Evolutionary conservation across 2,797 vertebrate genomes (phyloP), one percentile per base, ranked within the genome.

Genomic region (Varecia variegata): DNA sequence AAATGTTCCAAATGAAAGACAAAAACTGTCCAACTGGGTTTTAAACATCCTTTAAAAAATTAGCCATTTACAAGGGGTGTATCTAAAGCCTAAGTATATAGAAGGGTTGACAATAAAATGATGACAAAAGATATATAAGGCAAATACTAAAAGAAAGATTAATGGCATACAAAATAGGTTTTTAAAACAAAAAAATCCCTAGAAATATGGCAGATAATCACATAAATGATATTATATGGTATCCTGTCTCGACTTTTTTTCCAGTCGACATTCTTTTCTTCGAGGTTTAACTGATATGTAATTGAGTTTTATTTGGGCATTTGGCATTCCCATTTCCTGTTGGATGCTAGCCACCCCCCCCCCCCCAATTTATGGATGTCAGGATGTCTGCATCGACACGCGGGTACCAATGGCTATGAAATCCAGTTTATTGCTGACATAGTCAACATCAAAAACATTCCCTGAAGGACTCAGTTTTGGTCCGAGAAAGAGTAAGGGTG

Each of bases 271-370:
- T 43, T 79, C 40, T 77, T 50, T 56, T 67, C 7, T 94, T 74
- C 15, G 7, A 58, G n/a, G 17, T 43, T 85, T 90, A 43, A 40
- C 14, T 90, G 52, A 21, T 15, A 12, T 71, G 13, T 62, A 62
- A 62, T 5, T 15, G 30, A 62, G 27, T 74, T 98, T 96, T 94
- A 97, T 97, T 96, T 97, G 94, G 91, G 95, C 65, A 92, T 45
- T 38, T 96, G 79, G 56, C 21, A 67, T 81, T 86, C 60, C 23
- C 27, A 17, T 62, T 62, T 7, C 76, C 23, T 47, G 3, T 21
- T 25, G 68, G 80, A n/a, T 13, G 30, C 77, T 54, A 27, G 32
- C 73, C 52, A 35, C 40, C 40, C 43, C 5, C 4, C 3, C 45
- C 8, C 7, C 4, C 11, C 18, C 10, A 50, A 17, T 60, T 9